Conservation (phyloP, 2,113 vertebrate species). For the Anser cygnoides region DNA sequence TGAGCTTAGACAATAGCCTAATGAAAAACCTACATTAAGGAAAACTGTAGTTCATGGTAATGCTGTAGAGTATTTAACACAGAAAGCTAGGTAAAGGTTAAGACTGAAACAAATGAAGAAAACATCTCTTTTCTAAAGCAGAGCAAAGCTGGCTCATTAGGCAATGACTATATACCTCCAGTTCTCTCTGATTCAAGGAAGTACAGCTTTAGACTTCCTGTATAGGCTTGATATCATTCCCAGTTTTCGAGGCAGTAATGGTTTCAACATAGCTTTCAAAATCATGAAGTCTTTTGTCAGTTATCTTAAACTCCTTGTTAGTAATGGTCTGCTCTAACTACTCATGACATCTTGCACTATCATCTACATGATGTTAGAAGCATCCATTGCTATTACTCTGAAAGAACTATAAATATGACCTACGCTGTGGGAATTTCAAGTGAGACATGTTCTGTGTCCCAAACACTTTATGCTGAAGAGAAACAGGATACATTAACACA, state of each 20-base stretch:
- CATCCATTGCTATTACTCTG: not conserved
- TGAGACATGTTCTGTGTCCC: not conserved
- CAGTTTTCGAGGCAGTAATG: not conserved
- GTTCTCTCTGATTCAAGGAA: not conserved
- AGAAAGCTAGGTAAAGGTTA: not conserved
- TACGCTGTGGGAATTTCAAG: not conserved
- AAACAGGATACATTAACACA: not conserved
- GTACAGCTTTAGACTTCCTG: not conserved
- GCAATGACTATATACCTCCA: not conserved
- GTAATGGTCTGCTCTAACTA: not conserved
- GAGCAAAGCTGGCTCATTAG: not conserved
- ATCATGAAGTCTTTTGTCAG: not conserved
- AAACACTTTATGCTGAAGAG: not conserved
- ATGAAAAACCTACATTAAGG: not conserved
- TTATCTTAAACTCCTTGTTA: not conserved
- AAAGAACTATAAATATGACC: not conserved
- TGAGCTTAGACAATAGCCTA: not conserved
- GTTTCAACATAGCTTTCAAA: constrained; percentile 2
- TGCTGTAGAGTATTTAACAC: not conserved
- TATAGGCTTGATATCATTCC: not conserved
- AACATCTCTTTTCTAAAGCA: not conserved
- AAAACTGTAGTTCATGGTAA: not conserved
- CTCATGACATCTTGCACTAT: not conserved
- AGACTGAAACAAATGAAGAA: not conserved
- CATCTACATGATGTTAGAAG: not conserved